Base-by-base conservation (phyloP, 2,888 invertebrate species). In the Nomada flava region DNA sequence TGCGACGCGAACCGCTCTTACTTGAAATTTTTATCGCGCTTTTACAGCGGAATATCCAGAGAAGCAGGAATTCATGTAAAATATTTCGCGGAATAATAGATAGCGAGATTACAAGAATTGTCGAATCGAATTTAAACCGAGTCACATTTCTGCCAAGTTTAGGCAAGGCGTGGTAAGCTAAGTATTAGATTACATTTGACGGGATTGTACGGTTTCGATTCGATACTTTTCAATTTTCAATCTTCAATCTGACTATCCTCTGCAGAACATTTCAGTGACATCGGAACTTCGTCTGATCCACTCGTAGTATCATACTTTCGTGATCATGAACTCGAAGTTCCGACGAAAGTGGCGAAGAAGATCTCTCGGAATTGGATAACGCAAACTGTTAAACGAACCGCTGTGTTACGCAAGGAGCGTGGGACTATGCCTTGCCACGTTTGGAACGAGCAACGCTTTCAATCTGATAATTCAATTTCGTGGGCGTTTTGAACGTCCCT, bases 401-500 rank as follows among this genome's bases (percentile, higher is more conserved):
- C 23, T n/a, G 15, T 29, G 53, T 68, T 78, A n/a, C 60, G 67
- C 67, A 62, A 76, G 57, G 26, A 64, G 50, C 68, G 73, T 65
- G 65, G 59, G 76, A 65, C 60, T 60, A 57, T 65, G 73, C 64
- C 63, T 64, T 29, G 57, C 18, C n/a, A 52, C 26, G 42, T 26
- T 57, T 18, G 20, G 20, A 67, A 36, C 47, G 60, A 65, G 65
- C 36, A 18, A 76, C n/a, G 70, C 36, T 79, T 62, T 67, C 26
- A 18, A 55, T 50, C 53, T 60, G 60, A 52, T 60, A 79, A 79
- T 76, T 70, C 60, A 60, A 76, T 67, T 62, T 47, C 42, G 78
- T 65, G 70, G 57, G 26, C 50, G 65, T 53, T 59, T 47, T 36
- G 47, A 76, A 65, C 53, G 52, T n/a, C 36, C 57, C 55, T 9